Base-by-base conservation (phyloP, 1,140 invertebrate genomes). In the Cyclargus thomasi region DNA sequence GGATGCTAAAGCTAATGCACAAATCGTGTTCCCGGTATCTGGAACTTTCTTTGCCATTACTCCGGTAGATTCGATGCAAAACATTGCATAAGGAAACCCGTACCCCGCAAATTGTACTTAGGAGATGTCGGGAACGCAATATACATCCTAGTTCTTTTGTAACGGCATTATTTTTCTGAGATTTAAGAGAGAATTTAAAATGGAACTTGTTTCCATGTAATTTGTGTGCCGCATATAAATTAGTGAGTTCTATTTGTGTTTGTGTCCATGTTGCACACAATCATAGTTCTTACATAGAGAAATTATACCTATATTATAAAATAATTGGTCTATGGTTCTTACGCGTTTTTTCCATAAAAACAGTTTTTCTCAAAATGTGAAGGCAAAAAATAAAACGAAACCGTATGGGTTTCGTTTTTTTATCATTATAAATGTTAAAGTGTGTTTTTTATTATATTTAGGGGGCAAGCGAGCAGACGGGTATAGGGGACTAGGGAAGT, bases 161-260 rank as follows among this genome's bases (percentile, higher is more conserved):
- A 59, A 18, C 21, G 10, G 55, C 55, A 59, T 18, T 18, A 59
- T 18, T 21, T 59, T 59, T 18, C 55, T 10, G 17, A 59, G 55
- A 21, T 59, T 59, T 59, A 59, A 59, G 55, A 59, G 55, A 17
- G 55, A 59, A 59, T 59, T 59, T 59, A 59, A 59, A 55, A 59
- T 20, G 20, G 55, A 59, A 59, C 20, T 59, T 59, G 55, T 59
- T 59, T 59, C 18, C 20, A 20, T 59, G 55, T 59, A 59, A 59
- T 59, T 59, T 59, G 55, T 59, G 39, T 16, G 39, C 39, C 39
- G 39, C 39, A 59, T 59, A 59, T 59, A 59, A 59, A 59, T 59
- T 59, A 59, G 11, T 47, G 14, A 14, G 39, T 47, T 47, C 10
- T 47, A 8, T 47, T 47, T 16, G 39, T 47, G 3, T 47, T 47